Evolutionary conservation across 2,888 invertebrate species (phyloP), one percentile per base, ranked within the genome.

Genomic region (Lingula anatina): DNA sequence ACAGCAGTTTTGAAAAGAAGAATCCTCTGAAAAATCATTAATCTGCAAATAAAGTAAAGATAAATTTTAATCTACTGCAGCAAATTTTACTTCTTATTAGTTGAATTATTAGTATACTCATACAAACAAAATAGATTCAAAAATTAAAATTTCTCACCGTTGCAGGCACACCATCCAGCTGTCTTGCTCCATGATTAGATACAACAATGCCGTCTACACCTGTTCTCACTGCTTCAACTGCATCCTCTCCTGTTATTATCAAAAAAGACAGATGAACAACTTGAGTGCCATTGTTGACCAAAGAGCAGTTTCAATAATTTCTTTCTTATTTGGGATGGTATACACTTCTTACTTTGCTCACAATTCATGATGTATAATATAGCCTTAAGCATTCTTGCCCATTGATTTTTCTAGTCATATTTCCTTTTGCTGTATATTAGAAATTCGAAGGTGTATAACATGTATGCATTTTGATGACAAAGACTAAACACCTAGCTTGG

Each of bases 131-230:
- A 18, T n/a, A 39, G 12, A 3, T 2, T 24, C n/a, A 2, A 1
- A 15, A 38, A 38, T 15, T n/a, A 5, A 5, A 38, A 27, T 23
- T n/a, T 47, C 56, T 44, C 44, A 65, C 65, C 15, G 62, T 56
- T 27, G 66, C 64, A 12, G 88, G 87, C 9, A 87, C 86, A n/a
- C 85, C 83, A 70, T 92, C 92, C 31, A 92, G 78, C 78, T 95
- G 95, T 53, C 94, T 81, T 0, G 87, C 95, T 1, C 95, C 95
- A 74, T 95, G 95, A 77, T 95, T 95, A 0, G 94, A 95, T 3
- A 96, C 94, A 53, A 91, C 80, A 48, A 95, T 84, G 1, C 84
- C 95, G 2, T 83, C 79, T 41, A 86, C 89, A 3, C 91, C 92
- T 46, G 83, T 80, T 59, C 89, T 80, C 2, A 79, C 80, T 0